Evolutionary conservation across 2,113 vertebrate species (phyloP), one percentile per base, ranked within the genome.

Genomic region (Phoxinus phoxinus): DNA sequence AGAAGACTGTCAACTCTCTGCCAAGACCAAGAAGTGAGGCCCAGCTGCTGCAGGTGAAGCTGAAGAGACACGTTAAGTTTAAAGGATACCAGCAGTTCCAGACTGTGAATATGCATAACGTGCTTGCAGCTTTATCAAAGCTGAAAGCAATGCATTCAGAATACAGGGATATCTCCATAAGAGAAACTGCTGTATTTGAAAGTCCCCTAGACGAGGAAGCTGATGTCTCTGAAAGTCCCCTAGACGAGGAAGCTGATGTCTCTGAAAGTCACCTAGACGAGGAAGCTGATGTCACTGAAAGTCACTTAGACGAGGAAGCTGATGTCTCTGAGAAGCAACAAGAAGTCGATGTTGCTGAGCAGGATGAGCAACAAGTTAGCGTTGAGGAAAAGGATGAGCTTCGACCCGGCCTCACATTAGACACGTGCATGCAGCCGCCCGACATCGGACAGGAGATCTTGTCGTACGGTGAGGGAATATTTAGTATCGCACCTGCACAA

Each of bases 51-150:
- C 35, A 35, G 35, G 35, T 35, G 35, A 35, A 35, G 35, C 35
- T 35, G 35, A 35, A 35, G 35, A 35, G 35, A 35, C 35, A 8
- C 0, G 15, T 87, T 3, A 72, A 61, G 30, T 87, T 86, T 9
- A 89, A 12, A 87, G 84, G 78, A 25, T 81, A 88, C 61, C 32
- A 73, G 78, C 73, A 77, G 6, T 81, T 89, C 25, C 81, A 88
- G 30, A 88, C 83, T 8, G 59, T 30, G 46, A 53, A 81, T 4
- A 84, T 89, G 79, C 67, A 59, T 59, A 88, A 89, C 76, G 65
- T 85, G 0, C 9, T 88, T 6, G 51, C 51, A 9, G 84, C 79
- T 4, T 37, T 89, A 61, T 30, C 69, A 17, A 73, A 82, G 46
- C 44, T 86, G 15, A 85, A 86, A 71, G 23, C 30, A 19, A 59